A percentile compares a stretch with the other conserved stretches of the same genome.
Evolutionary conservation across 2,888 invertebrate genomes (phyloP).

Genomic region (Dicyrtomina minuta): DNA sequence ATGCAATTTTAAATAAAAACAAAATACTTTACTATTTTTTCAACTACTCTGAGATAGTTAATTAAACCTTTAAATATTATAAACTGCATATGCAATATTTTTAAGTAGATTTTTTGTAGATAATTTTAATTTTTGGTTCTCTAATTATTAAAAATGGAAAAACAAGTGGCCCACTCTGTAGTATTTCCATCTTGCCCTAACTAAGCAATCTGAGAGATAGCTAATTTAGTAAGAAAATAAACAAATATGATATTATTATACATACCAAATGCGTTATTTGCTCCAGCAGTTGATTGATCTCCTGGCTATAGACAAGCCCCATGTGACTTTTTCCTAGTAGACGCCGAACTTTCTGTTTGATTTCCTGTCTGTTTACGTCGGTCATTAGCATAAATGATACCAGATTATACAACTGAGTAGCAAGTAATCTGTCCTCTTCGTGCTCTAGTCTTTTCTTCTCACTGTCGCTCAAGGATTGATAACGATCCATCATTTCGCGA

Average conservation of each 20-base stretch:
- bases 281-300: slow-evolving; percentile 93
- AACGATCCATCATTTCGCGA: slow-evolving; percentile 96
- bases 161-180: too few relatives aligned
- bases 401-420: slow-evolving; percentile 93
- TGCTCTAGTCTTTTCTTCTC: slow-evolving; percentile 93
- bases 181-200: too few relatives aligned
- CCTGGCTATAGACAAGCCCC: slow-evolving; percentile 94
- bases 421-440: slow-evolving; percentile 93
- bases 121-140: too few relatives aligned
- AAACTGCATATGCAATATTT: too few relatives aligned
- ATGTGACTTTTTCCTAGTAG: slow-evolving; percentile 97
- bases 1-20: too few relatives aligned
- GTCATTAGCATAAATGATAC: slow-evolving; percentile 94
- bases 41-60: too few relatives aligned
- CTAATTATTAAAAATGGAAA: too few relatives aligned
- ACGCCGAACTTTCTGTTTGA: slow-evolving; percentile 83
- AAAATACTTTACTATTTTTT: too few relatives aligned
- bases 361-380: slow-evolving; percentile 77
- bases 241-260: not conserved
- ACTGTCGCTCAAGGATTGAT: slow-evolving; percentile 87
- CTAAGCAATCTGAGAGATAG: too few relatives aligned
- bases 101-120: too few relatives aligned
- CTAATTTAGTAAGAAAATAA: not conserved
- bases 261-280: slow-evolving; percentile 89
- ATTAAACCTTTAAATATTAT: too few relatives aligned